Percentiles rank a stretch among this genome's conserved stretches.
phyloP scores from a whole-genome alignment of 1,140 invertebrate species.

The Drosophila mojavensis region DNA sequence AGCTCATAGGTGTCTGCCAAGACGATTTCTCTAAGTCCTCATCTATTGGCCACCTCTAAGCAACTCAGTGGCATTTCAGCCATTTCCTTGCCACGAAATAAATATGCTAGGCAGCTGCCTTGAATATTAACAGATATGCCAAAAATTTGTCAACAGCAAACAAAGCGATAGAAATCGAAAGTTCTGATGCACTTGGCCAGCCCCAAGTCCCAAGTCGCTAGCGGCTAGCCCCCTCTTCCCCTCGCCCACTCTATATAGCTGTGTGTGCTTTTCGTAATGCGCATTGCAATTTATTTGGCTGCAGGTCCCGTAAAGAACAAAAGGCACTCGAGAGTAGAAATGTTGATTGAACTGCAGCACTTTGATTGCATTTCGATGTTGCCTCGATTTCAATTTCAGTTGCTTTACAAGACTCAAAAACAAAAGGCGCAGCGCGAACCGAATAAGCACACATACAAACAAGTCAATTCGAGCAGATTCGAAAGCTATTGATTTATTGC shows the following conservation, averaged over 20 bases:
- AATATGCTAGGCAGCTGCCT: slow-evolving; percentile 40
- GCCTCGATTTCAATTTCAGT: slow-evolving; percentile 67
- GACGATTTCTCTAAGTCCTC: no score
- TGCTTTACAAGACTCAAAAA: slow-evolving; percentile 71
- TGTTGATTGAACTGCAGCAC: slow-evolving; percentile 54
- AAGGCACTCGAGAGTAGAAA: slow-evolving; percentile 47
- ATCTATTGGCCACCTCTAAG: neutral
- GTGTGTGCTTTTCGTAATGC: slow-evolving; percentile 27
- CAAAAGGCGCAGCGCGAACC: slow-evolving; percentile 53
- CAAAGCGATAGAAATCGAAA: slow-evolving; percentile 65
- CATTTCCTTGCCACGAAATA: slow-evolving; percentile 31
- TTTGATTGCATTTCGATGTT: slow-evolving; percentile 75
- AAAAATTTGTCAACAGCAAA: slow-evolving; percentile 64
- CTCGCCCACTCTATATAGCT: neutral
- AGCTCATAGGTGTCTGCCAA: neutral
- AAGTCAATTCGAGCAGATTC: slow-evolving; percentile 29
- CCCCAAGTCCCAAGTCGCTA: neutral
- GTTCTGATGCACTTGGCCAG: slow-evolving; percentile 28
- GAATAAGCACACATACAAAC: slow-evolving; percentile 5
- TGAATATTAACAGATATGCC: slow-evolving; percentile 62
- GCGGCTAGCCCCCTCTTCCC: neutral
- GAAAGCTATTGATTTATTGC: slow-evolving; percentile 78
- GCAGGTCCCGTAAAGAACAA: slow-evolving; percentile 14
- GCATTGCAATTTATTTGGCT: slow-evolving; percentile 52
- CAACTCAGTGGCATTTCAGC: slow-evolving; percentile 8